Evolutionary conservation across 2,797 vertebrate species (phyloP), one percentile per base, ranked within the genome.

Genomic region (Loris lydekkerianus): DNA sequence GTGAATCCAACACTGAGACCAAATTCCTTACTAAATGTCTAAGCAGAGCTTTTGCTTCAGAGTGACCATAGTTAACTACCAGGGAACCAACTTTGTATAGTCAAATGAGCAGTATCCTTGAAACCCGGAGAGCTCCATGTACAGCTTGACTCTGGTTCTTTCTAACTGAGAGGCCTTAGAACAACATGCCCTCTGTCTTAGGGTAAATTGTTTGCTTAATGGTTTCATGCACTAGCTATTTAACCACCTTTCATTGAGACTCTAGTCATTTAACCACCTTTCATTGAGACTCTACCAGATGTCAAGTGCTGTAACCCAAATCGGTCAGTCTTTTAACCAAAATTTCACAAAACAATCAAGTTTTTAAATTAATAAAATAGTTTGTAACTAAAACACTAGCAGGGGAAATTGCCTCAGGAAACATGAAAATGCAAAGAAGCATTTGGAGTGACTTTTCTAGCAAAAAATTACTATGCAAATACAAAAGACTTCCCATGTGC

Each of bases 341-440:
- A 25, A 11, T 80, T 0, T 3, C 92, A 94, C 10, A 87, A 94
- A 89, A 88, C 73, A 96, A 60, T 95, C 80, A 85, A 95, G 0
- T 53, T 91, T 96, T 96, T 78, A 86, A 96, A 94, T 96, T 96
- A 97, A 97, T 88, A 82, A 92, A 1, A 3, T 4, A 0, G 82
- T 82, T 95, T 93, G 91, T 92, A 92, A 95, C 75, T 46, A 93
- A 95, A 96, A 95, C 65, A 46, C 13, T 46, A 67, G 67, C 67
- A 65, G 46, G 83, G 69, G 96, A 95, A 96, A 93, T 92, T 94
- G 81, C 81, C 96, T 87, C 58, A 86, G 96, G 96, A 97, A 97
- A 91, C 77, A 93, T 46, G 95, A 97, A 91, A 89, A 97, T 31
- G 10, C 92, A 86, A 96, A 97, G 93, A 95, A 96, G 43, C 61